These are phyloP conservation scores for Herminia tarsipennalis DNA, from an alignment of 2,888 invertebrate genomes.

Conservation along the genomic window DNA sequence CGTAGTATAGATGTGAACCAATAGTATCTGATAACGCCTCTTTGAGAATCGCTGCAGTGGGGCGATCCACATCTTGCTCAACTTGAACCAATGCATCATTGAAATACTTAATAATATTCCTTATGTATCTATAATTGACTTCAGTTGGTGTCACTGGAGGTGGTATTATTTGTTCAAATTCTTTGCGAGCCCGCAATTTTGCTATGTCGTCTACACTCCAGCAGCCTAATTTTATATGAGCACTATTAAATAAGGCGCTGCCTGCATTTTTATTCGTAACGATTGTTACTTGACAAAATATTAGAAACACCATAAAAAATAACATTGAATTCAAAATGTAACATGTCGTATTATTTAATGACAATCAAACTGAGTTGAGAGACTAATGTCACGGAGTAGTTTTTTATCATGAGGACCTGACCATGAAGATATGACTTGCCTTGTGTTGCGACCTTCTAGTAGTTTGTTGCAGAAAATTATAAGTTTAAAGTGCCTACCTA, in stretches of 20 bases:
- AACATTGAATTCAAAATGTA: slow-evolving; percentile 61
- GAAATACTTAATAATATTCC: slow-evolving; percentile 61
- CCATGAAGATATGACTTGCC: too few species aligned
- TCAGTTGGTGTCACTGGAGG: slow-evolving; percentile 56
- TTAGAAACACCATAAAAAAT: slow-evolving; percentile 58
- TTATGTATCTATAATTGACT: slow-evolving; percentile 61
- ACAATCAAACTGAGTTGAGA: neutral
- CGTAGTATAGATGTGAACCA: slow-evolving; percentile 69
- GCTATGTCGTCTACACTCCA: slow-evolving; percentile 71
- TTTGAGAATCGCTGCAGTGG: slow-evolving; percentile 53
- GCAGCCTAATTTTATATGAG: slow-evolving; percentile 50
- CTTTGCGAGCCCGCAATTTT: slow-evolving; percentile 64
- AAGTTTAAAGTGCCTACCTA: too few species aligned
- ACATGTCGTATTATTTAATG: slow-evolving; percentile 33
- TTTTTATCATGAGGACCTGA: too few species aligned
- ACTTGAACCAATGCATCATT: slow-evolving; percentile 53
- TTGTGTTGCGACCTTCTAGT: too few species aligned
- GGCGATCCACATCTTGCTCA: slow-evolving; percentile 44
- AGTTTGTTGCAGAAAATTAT: too few species aligned
- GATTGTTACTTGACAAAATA: slow-evolving; percentile 48
- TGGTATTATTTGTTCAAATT: slow-evolving; percentile 66
- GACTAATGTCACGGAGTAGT: too few species aligned
- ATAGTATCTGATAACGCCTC: slow-evolving; percentile 70
- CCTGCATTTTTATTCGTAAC: slow-evolving; percentile 59
- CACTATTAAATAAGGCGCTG: slow-evolving; percentile 65